A percentile compares a stretch with the other conserved stretches of the same genome.
Evolutionary conservation across 1,140 invertebrate species (phyloP).

Genomic region (Ostrea edulis): DNA sequence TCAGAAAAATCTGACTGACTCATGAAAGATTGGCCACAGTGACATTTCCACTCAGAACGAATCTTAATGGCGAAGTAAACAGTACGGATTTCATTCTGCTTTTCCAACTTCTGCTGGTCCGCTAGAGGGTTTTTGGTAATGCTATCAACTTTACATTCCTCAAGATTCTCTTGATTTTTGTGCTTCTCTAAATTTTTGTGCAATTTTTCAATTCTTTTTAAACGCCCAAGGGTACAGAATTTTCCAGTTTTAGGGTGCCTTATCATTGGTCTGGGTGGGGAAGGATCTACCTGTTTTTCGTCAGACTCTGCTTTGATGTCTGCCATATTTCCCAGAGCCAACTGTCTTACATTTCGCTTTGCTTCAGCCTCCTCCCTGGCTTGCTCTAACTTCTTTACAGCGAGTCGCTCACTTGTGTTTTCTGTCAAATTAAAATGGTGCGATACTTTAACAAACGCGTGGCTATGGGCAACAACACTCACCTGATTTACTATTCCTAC

Average conservation of each 20-base stretch:
- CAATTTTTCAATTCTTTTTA: background rate
- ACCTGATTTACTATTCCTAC: too few species aligned
- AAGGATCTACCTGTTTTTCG: background rate
- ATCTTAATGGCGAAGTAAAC: background rate
- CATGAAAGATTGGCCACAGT: background rate
- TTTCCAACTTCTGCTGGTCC: background rate
- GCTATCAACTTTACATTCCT: background rate
- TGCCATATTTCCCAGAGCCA: background rate
- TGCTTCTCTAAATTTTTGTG: background rate
- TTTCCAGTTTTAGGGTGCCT: constrained; percentile 15
- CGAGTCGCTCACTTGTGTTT: background rate
- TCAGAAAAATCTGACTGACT: background rate
- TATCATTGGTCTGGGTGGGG: background rate
- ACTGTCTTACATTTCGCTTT: background rate
- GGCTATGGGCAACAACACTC: too few species aligned
- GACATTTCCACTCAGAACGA: constrained; percentile 5
- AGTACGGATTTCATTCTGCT: background rate
- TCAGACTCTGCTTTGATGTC: background rate
- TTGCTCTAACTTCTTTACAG: background rate
- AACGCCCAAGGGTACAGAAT: background rate
- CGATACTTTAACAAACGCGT: too few species aligned
- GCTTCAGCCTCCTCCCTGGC: background rate
- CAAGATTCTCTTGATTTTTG: background rate
- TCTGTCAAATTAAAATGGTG: background rate
- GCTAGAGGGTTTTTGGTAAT: too few species aligned